Base-by-base conservation (phyloP, 2,888 invertebrate species). In the Lepidonotus clava region DNA sequence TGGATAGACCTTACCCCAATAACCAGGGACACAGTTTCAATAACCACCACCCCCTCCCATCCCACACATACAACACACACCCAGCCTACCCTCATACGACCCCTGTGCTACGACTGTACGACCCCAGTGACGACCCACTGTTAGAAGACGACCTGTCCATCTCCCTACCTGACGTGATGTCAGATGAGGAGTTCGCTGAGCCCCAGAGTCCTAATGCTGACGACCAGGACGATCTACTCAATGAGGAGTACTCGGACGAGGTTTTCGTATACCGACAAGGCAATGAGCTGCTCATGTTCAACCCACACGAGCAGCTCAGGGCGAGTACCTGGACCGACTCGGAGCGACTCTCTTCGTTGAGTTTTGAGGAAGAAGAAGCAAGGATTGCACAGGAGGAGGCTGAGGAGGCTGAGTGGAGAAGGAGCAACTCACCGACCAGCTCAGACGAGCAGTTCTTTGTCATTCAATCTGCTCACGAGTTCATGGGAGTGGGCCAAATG, bases 41-140 rank as follows among this genome's bases (percentile, higher is more conserved):
- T n/a, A n/a, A n/a, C n/a, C n/a, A n/a, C n/a, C n/a, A n/a, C n/a
- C n/a, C n/a, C n/a, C n/a, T n/a, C n/a, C n/a, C n/a, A n/a, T n/a
- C n/a, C n/a, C n/a, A n/a, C n/a, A n/a, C n/a, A n/a, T n/a, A n/a
- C n/a, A n/a, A n/a, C n/a, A n/a, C n/a, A n/a, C n/a, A n/a, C n/a
- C n/a, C n/a, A n/a, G n/a, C n/a, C n/a, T n/a, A n/a, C n/a, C n/a
- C n/a, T n/a, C n/a, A n/a, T n/a, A n/a, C n/a, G n/a, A n/a, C n/a
- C n/a, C n/a, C n/a, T n/a, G n/a, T n/a, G n/a, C n/a, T n/a, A n/a
- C n/a, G n/a, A n/a, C n/a, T n/a, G n/a, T n/a, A n/a, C n/a, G n/a
- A n/a, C n/a, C n/a, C n/a, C n/a, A n/a, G n/a, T n/a, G n/a, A 76
- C 38, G 76, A 76, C 40, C 76, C 76, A 14, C 24, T 76, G 38